phyloP scores from a whole-genome alignment of 2,888 invertebrate species.

The Troides aeacus region DNA sequence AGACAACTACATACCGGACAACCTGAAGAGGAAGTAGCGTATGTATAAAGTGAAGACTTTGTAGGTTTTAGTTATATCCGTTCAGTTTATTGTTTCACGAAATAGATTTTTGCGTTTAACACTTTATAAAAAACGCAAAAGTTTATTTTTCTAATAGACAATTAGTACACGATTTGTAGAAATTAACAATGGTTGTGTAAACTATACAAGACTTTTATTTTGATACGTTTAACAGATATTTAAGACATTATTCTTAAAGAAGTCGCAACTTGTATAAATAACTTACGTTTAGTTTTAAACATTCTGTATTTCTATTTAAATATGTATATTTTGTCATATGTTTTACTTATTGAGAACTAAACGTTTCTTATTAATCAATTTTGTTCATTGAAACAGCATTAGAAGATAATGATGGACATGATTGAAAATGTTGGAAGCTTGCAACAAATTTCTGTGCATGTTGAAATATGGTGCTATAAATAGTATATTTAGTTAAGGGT shows the following conservation, averaged over 20 bases:
- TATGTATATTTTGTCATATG: too few species aligned
- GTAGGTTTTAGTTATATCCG: constrained; percentile 26
- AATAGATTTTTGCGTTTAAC: constrained; percentile 20
- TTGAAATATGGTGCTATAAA: constrained; percentile 11
- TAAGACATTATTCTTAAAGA: neutral
- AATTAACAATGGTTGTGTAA: constrained; percentile 20
- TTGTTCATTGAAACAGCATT: neutral
- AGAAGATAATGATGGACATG: neutral
- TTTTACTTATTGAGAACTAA: too few species aligned
- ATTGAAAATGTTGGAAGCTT: neutral
- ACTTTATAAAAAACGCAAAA: constrained; percentile 11
- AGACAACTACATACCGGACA: constrained; percentile 90
- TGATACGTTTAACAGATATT: constrained; percentile 1
- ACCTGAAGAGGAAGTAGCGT: constrained; percentile 68
- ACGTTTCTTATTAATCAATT: too few species aligned
- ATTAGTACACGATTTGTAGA: constrained; percentile 5
- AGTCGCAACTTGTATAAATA: neutral
- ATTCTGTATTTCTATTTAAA: neutral
- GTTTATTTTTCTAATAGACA: constrained; percentile 8
- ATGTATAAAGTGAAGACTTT: constrained; percentile 28
- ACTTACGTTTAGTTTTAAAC: neutral
- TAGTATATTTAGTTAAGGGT: neutral
- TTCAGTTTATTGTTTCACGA: constrained; percentile 31
- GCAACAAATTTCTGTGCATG: neutral
- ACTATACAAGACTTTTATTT: constrained; percentile 3